Base-by-base conservation (phyloP, 2,888 invertebrate genomes). In the Brachycybe producta region DNA sequence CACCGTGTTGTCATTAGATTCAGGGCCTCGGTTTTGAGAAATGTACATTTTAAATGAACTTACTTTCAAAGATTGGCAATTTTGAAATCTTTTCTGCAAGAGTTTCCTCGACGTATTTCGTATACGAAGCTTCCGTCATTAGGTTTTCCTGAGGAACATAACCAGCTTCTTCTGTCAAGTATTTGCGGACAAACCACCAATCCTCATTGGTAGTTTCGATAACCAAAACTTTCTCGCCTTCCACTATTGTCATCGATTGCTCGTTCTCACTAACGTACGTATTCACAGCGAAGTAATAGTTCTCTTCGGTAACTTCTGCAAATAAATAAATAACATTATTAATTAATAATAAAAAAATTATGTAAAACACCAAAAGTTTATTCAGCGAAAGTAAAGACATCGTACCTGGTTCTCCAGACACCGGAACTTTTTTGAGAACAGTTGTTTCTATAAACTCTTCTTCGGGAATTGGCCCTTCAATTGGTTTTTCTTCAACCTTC, bases 121-220 rank as follows among this genome's bases (percentile, higher is more conserved):
- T 80, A 62, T 90, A 91, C 58, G 80, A 81, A 2, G 72, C 72
- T 65, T 85, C 84, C 60, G 85, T 82, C 75, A 87, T 81, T 3
- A 91, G 72, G 62, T 85, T 82, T 64, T 84, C 82, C 0, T 88
- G 84, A 15, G 90, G 90, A n/a, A 90, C 88, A 83, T 86, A 88
- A 53, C 91, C 91, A 60, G 83, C 85, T 69, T 91, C 88, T 65
- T 86, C 83, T 0, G 88, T 88, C 24, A 88, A 71, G 65, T 84
- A 80, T 66, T 91, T 91, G 59, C 79, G 80, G 1, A 91, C 85
- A 62, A 83, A 85, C 88, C 90, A 91, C 88, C 90, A 90, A 64
- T 90, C 90, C 47, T 80, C 76, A 65, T 85, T 85, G 44, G 83
- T 81, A 47, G 81, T 82, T 68, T 85, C 84, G 52, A 85, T 69